Evolutionary conservation across 2,113 vertebrate species (phyloP).

Genomic region (Pungitius pungitius): DNA sequence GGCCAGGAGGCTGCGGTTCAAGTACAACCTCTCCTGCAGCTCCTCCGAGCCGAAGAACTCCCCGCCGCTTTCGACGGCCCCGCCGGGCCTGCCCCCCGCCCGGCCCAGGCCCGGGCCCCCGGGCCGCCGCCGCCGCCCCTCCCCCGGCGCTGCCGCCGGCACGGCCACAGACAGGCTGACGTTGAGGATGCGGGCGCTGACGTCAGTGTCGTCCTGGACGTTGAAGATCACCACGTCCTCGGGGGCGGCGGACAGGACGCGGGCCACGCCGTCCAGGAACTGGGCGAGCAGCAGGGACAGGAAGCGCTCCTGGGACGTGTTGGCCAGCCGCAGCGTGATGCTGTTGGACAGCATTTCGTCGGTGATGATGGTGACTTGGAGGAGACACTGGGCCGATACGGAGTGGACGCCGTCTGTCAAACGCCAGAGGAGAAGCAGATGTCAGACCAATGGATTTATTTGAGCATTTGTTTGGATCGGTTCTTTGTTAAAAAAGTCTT

Average conservation of each 20-base stretch:
- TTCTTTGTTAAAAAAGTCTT: neutral
- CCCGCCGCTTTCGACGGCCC: neutral
- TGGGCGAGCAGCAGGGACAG: slow-evolving; percentile 89
- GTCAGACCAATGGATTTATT: neutral
- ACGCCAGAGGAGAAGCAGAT: neutral
- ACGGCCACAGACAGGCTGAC: slow-evolving; percentile 91
- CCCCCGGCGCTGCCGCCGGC: slow-evolving; percentile 68
- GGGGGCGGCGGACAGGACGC: slow-evolving; percentile 86
- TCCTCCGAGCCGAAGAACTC: slow-evolving; percentile 92
- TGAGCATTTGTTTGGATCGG: neutral
- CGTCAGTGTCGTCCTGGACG: slow-evolving; percentile 92
- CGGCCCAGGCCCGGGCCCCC: slow-evolving; percentile 25
- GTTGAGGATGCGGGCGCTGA: slow-evolving; percentile 90
- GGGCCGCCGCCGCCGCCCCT: slow-evolving; percentile 13
- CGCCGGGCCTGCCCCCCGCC: slow-evolving; percentile 25
- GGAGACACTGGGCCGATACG: slow-evolving; percentile 89
- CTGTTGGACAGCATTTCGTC: slow-evolving; percentile 98
- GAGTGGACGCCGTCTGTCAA: slow-evolving; percentile 89
- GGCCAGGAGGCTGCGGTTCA: slow-evolving; percentile 92
- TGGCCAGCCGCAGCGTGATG: slow-evolving; percentile 92
- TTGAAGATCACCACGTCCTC: slow-evolving; percentile 93
- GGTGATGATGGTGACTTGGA: slow-evolving; percentile 94
- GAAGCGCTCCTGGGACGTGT: slow-evolving; percentile 94
- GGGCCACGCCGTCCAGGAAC: slow-evolving; percentile 91
- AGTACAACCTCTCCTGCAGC: slow-evolving; percentile 93